These are phyloP conservation scores for Pachliopta kotzebuea DNA, from an alignment of 2,888 invertebrate species.

Conservation along the genomic window DNA sequence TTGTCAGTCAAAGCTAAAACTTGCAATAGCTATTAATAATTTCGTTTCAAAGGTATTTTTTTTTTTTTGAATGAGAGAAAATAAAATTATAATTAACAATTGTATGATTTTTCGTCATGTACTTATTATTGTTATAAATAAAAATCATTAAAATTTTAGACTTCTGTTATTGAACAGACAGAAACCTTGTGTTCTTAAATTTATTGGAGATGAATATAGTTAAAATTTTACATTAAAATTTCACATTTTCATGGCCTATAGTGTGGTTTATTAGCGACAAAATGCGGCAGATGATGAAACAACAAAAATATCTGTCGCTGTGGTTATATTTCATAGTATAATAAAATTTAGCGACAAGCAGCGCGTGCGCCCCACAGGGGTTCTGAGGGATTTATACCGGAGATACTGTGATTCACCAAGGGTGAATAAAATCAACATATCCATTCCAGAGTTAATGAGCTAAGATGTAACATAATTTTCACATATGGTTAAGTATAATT, in stretches of 20 bases:
- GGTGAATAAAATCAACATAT: slow-evolving; percentile 32
- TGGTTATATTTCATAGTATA: slow-evolving; percentile 53
- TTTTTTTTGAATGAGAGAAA: no score
- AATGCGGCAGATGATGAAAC: slow-evolving; percentile 68
- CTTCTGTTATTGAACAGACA: no score
- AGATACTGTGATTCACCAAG: slow-evolving; percentile 28
- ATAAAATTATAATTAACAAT: no score
- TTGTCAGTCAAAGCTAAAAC: slow-evolving; percentile 52
- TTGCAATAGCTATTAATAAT: slow-evolving; percentile 34
- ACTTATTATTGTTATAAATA: no score
- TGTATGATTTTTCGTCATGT: no score
- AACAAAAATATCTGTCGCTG: slow-evolving; percentile 58
- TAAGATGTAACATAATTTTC: slow-evolving; percentile 14
- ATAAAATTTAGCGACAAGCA: slow-evolving; percentile 60
- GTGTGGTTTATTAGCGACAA: slow-evolving; percentile 29
- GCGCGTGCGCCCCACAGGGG: slow-evolving; percentile 68
- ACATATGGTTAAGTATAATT: neutral
- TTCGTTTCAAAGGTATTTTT: no score
- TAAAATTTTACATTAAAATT: neutral
- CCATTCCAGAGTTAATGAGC: slow-evolving; percentile 25
- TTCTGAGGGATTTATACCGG: slow-evolving; percentile 35
- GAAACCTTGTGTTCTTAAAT: no score
- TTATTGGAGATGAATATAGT: no score
- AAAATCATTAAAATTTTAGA: no score
- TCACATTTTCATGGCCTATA: slow-evolving; percentile 5